Percentiles rank a stretch among this genome's conserved stretches.
These are phyloP conservation scores for Listronotus bonariensis DNA, from an alignment of 1,140 invertebrate genomes.

Conservation along the genomic window DNA sequence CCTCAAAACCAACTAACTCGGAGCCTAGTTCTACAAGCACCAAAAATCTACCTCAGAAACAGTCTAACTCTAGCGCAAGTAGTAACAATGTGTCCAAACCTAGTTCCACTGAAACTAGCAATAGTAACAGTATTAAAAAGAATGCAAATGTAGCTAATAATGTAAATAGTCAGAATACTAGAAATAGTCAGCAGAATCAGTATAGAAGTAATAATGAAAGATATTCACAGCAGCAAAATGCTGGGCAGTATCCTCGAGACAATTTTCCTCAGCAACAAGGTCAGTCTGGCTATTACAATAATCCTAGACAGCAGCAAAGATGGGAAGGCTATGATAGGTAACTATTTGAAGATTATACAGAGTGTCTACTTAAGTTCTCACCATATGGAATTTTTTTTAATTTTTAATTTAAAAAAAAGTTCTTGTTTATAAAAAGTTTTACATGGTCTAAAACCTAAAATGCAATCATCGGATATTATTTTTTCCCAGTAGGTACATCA, in stretches of 20 bases:
- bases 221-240: slow-evolving; percentile 1
- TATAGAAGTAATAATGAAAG: neutral
- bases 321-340: no score
- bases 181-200: slow-evolving; percentile 1
- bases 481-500: no score
- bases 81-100: neutral
- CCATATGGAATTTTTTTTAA: no score
- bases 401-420: no score
- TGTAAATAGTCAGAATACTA: neutral
- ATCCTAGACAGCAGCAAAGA: neutral
- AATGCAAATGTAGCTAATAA: neutral
- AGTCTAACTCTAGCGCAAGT: neutral
- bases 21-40: neutral
- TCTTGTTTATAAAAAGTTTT: no score
- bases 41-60: slow-evolving; percentile 3
- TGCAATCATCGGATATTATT: no score
- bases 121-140: slow-evolving; percentile 4
- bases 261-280: neutral
- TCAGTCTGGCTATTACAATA: neutral
- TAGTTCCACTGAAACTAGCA: neutral
- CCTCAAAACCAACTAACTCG: neutral
- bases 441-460: no score
- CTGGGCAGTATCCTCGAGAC: neutral
- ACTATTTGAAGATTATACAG: no score
- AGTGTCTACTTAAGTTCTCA: no score